Conservation (phyloP, 2,113 vertebrate genomes). For the Mesoclemmys tuberculata region DNA sequence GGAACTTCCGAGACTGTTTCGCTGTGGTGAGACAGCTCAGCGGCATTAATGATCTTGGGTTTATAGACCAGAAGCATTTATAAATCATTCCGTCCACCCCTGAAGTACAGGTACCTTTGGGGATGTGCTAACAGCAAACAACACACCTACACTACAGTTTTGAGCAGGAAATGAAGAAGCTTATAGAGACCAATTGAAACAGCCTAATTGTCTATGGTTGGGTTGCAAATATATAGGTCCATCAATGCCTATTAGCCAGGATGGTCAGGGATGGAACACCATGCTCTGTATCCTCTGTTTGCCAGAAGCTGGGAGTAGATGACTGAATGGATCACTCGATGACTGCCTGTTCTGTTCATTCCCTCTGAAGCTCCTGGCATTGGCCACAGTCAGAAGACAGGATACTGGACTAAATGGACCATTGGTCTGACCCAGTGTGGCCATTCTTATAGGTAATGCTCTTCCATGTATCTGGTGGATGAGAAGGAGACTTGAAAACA, state of each 20-base stretch:
- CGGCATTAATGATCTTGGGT: not conserved
- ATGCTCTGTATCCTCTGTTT: not conserved
- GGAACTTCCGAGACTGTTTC: conserved; percentile 37
- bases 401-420: not conserved
- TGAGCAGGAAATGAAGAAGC: not conserved
- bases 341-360: not conserved
- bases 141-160: not conserved
- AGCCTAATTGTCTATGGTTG: not conserved
- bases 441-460: not conserved
- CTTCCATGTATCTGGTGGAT: conserved; percentile 36
- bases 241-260: not conserved
- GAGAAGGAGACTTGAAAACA: conserved; percentile 1
- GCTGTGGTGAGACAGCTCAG: conserved; percentile 1
- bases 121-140: not conserved
- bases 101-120: not conserved
- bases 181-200: not conserved
- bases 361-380: not conserved
- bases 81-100: not conserved
- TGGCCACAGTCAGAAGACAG: not conserved
- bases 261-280: not conserved
- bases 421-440: not conserved
- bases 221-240: conserved; percentile 3
- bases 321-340: not conserved
- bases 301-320: not conserved
- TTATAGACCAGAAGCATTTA: conserved; percentile 10